Evolutionary conservation across 2,888 invertebrate genomes (phyloP), one percentile per base, ranked within the genome.

Genomic region (Octodonta nipae): DNA sequence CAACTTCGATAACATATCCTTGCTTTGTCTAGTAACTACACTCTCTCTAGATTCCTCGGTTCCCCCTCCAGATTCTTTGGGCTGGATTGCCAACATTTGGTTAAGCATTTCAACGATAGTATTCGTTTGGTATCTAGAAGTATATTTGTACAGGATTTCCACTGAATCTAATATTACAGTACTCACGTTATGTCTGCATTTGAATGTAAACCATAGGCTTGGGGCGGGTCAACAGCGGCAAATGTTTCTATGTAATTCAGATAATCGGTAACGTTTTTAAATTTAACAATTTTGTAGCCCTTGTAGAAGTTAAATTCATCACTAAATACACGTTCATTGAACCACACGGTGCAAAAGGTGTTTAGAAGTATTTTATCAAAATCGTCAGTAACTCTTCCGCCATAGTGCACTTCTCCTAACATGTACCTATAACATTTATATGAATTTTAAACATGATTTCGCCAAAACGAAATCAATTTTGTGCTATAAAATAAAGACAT

Each of bases 401-500:
- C 89, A 53, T 88, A 89, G 52, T 88, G 88, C 2, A 88, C 86
- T 51, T 88, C 88, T 2, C 86, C 83, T 34, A 89, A 65, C 87
- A 89, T 89, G 51, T 89, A 89, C 27, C 82, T 78, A 43, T 10
- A 43, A 35, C 10, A 10, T 3, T 22, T 22, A 10, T 22, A 10
- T 31, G 11, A 8, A 2, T 16, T 11, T 15, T 33, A 13, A 10
- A 1, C n/a, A n/a, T n/a, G n/a, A n/a, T n/a, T n/a, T n/a, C n/a
- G n/a, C n/a, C n/a, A n/a, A n/a, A n/a, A n/a, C n/a, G n/a, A n/a
- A n/a, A n/a, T n/a, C n/a, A n/a, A n/a, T n/a, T n/a, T n/a, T n/a
- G n/a, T n/a, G n/a, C n/a, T n/a, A n/a, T n/a, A n/a, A n/a, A n/a
- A n/a, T n/a, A n/a, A n/a, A n/a, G n/a, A n/a, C n/a, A n/a, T n/a